Conservation (phyloP, 1,140 invertebrate genomes). For the Holcopasites calliopsidis region DNA sequence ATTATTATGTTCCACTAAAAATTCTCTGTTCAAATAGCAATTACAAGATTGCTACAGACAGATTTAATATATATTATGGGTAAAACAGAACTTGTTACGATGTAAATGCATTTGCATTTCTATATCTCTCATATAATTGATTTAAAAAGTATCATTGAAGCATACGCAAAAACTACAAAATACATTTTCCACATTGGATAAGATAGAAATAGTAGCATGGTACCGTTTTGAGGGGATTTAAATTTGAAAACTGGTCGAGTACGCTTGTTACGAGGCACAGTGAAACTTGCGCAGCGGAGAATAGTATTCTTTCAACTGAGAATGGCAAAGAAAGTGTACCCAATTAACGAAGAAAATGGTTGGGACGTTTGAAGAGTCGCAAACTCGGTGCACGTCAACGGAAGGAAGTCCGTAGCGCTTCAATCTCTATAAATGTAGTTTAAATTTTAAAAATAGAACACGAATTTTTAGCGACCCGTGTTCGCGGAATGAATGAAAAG, state of each 20-base stretch:
- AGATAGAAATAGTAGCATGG: background rate
- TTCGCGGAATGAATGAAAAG: background rate
- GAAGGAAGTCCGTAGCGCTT: background rate
- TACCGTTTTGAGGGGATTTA: background rate
- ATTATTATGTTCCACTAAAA: too few species aligned
- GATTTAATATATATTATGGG: too few species aligned
- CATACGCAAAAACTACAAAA: too few species aligned
- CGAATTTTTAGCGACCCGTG: background rate
- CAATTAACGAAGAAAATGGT: constrained; percentile 10
- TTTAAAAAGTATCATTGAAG: too few species aligned
- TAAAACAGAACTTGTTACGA: too few species aligned
- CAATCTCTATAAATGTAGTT: background rate
- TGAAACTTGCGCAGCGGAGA: background rate
- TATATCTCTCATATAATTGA: too few species aligned
- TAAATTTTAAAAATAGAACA: background rate
- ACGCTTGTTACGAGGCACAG: constrained; percentile 10
- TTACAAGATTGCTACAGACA: too few species aligned
- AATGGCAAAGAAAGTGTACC: constrained; percentile 14
- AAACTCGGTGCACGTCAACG: background rate
- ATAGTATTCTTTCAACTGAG: background rate
- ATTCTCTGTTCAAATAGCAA: too few species aligned
- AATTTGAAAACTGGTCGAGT: constrained; percentile 4
- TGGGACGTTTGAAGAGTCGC: background rate
- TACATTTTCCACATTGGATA: background rate
- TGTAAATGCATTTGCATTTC: too few species aligned